Base-by-base conservation (phyloP, 2,797 vertebrate genomes). In the Synaphobranchus kaupii region DNA sequence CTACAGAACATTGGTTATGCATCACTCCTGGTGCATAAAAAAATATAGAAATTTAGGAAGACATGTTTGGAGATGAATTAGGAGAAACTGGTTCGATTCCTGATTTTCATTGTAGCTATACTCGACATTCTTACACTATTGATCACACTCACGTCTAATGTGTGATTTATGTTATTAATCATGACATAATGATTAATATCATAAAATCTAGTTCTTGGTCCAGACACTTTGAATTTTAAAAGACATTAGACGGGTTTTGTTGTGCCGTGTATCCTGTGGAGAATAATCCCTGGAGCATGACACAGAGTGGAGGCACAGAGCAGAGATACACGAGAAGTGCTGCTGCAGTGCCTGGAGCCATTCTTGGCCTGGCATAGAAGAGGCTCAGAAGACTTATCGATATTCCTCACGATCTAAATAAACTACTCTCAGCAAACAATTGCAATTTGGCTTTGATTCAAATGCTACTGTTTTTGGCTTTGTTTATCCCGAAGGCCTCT, bases 351-450 rank as follows among this genome's bases (percentile, higher is more conserved):
- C 87, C 84, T 60, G 39, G 28, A 85, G 87, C 50, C 60, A 48
- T 88, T 58, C 48, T 83, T 73, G 84, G 78, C 87, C 85, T 76
- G 63, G 66, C 31, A 83, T n/a, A 44, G 63, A 71, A 78, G 58
- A 73, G 63, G 63, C 85, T 86, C 66, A 54, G 63, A 84, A 83
- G 87, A 76, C 80, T 60, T 88, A 63, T 85, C 84, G 81, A 83
- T 73, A 60, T 48, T 73, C 84, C 54, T 76, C 28, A 34, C 22
- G 80, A 52, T 84, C 47, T 71, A 83, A 85, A 66, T 83, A 83
- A 84, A 86, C 50, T 34, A 20, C 28, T 86, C 83, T 86, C 50
- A 39, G 52, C 17, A 71, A 86, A 86, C 85, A 63, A 84, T 78
- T 25, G 50, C 81, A 68, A 66, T n/a, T 86, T 31, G 60, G 28